phyloP scores from a whole-genome alignment of 2,113 vertebrate genomes.

The Melanerpes formicivorus region DNA sequence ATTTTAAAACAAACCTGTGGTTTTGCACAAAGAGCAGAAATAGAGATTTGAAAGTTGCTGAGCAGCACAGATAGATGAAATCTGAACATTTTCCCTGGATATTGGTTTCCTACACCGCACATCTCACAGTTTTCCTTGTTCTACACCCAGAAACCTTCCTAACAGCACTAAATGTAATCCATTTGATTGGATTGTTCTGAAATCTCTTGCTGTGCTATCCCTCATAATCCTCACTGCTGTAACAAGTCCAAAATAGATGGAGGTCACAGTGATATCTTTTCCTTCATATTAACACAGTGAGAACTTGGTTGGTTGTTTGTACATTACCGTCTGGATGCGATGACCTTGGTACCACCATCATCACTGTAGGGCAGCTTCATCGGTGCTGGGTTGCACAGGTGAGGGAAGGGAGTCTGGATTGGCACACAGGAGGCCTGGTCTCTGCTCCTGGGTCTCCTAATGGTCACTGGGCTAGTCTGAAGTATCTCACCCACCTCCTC shows the following conservation, averaged over 20 bases:
- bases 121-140: neutral
- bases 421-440: neutral
- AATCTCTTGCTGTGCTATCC: neutral
- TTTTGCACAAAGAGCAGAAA: neutral
- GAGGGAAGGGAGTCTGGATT: neutral
- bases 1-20: neutral
- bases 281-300: accelerated
- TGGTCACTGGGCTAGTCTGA: neutral
- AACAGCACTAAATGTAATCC: neutral
- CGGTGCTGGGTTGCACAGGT: neutral
- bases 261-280: neutral
- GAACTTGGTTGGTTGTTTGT: neutral
- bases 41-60: neutral
- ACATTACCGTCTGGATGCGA: accelerated
- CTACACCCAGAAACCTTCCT: neutral
- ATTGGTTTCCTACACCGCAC: neutral
- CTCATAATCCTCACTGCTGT: neutral
- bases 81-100: neutral
- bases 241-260: neutral
- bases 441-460: neutral
- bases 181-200: neutral
- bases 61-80: neutral
- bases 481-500: neutral
- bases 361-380: neutral
- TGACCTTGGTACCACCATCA: accelerated